These are phyloP conservation scores for Marronus borbonicus DNA, from an alignment of 2,888 invertebrate genomes.

Conservation along the genomic window DNA sequence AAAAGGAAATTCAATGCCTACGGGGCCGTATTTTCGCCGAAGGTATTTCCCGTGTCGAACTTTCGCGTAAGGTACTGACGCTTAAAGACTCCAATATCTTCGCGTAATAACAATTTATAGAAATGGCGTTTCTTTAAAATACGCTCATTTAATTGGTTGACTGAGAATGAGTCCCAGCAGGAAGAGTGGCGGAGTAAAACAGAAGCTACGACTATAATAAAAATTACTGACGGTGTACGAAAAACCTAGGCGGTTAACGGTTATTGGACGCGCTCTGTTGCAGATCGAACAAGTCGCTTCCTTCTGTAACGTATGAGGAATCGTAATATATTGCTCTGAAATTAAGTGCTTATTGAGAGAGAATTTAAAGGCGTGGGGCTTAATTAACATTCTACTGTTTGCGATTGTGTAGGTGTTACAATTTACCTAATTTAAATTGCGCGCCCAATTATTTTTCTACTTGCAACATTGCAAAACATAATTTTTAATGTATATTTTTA, in stretches of 20 bases:
- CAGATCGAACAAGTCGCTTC: slow-evolving; percentile 47
- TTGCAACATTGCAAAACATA: too few species aligned
- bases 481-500: too few species aligned
- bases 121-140: slow-evolving; percentile 68
- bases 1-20: slow-evolving; percentile 44
- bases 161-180: slow-evolving; percentile 68
- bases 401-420: too few species aligned
- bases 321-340: not conserved
- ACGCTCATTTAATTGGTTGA: slow-evolving; percentile 68
- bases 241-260: slow-evolving; percentile 59
- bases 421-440: too few species aligned
- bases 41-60: slow-evolving; percentile 48
- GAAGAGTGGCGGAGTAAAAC: slow-evolving; percentile 59
- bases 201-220: slow-evolving; percentile 66
- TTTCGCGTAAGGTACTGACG: slow-evolving; percentile 45
- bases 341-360: too few species aligned
- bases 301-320: slow-evolving; percentile 20
- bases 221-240: slow-evolving; percentile 64
- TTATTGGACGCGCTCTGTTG: slow-evolving; percentile 58
- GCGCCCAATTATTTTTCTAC: too few species aligned
- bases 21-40: slow-evolving; percentile 44
- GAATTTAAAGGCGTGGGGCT: too few species aligned
- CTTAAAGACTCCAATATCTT: slow-evolving; percentile 49
- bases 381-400: too few species aligned
- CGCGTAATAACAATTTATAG: slow-evolving; percentile 65